These are phyloP conservation scores for Mus minutoides DNA, from an alignment of 2,797 vertebrate genomes.

Conservation along the genomic window DNA sequence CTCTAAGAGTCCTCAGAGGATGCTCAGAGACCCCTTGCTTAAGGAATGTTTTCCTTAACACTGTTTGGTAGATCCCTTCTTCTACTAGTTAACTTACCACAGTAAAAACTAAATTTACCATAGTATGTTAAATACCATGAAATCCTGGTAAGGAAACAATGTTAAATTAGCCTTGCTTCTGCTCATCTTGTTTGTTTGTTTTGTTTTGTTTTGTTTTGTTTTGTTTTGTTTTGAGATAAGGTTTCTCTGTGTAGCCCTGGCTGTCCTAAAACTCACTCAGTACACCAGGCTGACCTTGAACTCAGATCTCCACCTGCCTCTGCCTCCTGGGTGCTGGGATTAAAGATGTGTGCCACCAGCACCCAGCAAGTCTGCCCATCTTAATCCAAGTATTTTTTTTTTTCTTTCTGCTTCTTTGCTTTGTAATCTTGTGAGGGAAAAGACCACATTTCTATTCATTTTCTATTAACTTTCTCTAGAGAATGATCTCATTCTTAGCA, in stretches of 20 bases:
- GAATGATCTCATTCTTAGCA: constrained; percentile 57
- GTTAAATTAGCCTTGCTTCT: constrained; percentile 13
- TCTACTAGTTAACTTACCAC: not conserved
- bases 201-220: no score
- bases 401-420: constrained; percentile 16
- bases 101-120: constrained; percentile 20
- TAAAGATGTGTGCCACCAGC: not conserved
- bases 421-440: not conserved
- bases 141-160: not conserved
- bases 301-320: not conserved
- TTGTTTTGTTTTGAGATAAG: not conserved
- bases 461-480: constrained; percentile 17
- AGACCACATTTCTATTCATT: constrained; percentile 7
- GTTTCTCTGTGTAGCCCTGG: not conserved
- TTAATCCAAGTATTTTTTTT: constrained; percentile 10
- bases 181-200: not conserved
- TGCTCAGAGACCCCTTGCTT: not conserved
- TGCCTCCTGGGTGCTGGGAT: not conserved
- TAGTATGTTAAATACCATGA: not conserved
- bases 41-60: not conserved
- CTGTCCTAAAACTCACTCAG: not conserved
- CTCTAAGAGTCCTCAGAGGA: not conserved
- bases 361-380: constrained; percentile 28
- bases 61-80: not conserved
- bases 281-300: not conserved